These are phyloP conservation scores for Poeciliopsis occidentalis DNA, from an alignment of 2,113 vertebrate genomes.

Conservation along the genomic window DNA sequence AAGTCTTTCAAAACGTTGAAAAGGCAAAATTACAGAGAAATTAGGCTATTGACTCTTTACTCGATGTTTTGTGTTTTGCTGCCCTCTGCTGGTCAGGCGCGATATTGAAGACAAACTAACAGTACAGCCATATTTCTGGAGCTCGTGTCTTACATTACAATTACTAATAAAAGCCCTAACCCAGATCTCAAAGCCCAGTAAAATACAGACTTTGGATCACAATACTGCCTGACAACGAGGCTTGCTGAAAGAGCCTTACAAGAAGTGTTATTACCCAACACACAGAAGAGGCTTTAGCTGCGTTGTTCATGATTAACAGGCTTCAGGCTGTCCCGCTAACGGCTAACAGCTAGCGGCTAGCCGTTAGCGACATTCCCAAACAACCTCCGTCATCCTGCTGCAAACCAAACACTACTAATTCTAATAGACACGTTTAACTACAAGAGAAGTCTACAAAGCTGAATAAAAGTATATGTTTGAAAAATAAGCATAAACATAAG, in stretches of 20 bases:
- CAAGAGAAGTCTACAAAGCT: slow-evolving; percentile 1
- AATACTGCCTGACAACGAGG: slow-evolving; percentile 24
- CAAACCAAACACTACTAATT: background rate
- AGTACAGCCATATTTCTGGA: slow-evolving; percentile 25
- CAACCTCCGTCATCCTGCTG: slow-evolving; percentile 43
- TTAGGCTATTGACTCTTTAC: background rate
- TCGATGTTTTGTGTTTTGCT: slow-evolving; percentile 23
- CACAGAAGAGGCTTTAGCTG: slow-evolving; percentile 34
- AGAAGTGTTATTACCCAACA: slow-evolving; percentile 41
- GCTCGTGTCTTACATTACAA: slow-evolving; percentile 1
- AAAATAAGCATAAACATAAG: background rate
- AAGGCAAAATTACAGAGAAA: too few relatives aligned
- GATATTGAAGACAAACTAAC: slow-evolving; percentile 17
- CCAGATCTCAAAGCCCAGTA: slow-evolving; percentile 20
- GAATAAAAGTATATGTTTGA: background rate
- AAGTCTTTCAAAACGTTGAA: background rate
- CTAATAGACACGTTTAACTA: background rate
- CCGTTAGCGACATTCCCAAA: slow-evolving; percentile 59
- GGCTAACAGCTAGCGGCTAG: slow-evolving; percentile 31
- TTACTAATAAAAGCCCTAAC: slow-evolving; percentile 43
- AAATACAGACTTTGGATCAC: slow-evolving; percentile 22
- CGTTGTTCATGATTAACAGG: slow-evolving; percentile 60
- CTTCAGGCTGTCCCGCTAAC: slow-evolving; percentile 50
- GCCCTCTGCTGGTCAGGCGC: slow-evolving; percentile 51
- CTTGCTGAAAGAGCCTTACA: slow-evolving; percentile 31